A percentile compares a stretch with the other conserved stretches of the same genome.
phyloP scores from a whole-genome alignment of 1,140 invertebrate species.

The Drosophila dunni region DNA sequence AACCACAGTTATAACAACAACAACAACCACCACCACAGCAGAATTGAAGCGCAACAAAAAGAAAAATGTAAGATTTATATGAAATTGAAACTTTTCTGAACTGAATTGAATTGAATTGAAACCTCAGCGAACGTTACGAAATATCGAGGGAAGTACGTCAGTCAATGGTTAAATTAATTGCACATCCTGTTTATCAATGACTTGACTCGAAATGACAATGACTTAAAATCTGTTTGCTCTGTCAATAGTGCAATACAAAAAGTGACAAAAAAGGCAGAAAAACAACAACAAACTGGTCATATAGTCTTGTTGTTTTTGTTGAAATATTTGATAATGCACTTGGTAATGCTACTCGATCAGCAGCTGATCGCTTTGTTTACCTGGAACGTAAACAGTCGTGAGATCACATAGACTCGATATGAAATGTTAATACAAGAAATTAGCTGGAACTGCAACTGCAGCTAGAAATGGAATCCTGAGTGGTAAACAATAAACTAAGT shows the following conservation, averaged over 20 bases:
- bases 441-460: slow-evolving; percentile 2
- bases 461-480: slow-evolving; percentile 3
- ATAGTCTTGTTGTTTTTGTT: background rate
- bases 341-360: slow-evolving; percentile 30
- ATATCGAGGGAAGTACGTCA: slow-evolving; percentile 18
- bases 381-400: slow-evolving; percentile 7
- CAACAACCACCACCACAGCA: slow-evolving; percentile 57
- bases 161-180: slow-evolving; percentile 66
- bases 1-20: slow-evolving; percentile 71
- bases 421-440: slow-evolving; percentile 22
- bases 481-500: slow-evolving; percentile 2
- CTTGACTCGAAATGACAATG: slow-evolving; percentile 22
- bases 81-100: slow-evolving; percentile 10
- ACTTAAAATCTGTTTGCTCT: slow-evolving; percentile 51
- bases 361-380: slow-evolving; percentile 27
- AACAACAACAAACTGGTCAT: slow-evolving; percentile 5
- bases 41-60: slow-evolving; percentile 59
- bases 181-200: slow-evolving; percentile 63
- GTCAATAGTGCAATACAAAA: slow-evolving; percentile 41
- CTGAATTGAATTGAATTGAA: background rate
- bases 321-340: slow-evolving; percentile 51
- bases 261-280: background rate
- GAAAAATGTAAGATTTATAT: slow-evolving; percentile 60
- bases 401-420: background rate
- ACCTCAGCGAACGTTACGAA: slow-evolving; percentile 26